These are phyloP conservation scores for Encarsia formosa DNA, from an alignment of 2,888 invertebrate species.

Conservation along the genomic window DNA sequence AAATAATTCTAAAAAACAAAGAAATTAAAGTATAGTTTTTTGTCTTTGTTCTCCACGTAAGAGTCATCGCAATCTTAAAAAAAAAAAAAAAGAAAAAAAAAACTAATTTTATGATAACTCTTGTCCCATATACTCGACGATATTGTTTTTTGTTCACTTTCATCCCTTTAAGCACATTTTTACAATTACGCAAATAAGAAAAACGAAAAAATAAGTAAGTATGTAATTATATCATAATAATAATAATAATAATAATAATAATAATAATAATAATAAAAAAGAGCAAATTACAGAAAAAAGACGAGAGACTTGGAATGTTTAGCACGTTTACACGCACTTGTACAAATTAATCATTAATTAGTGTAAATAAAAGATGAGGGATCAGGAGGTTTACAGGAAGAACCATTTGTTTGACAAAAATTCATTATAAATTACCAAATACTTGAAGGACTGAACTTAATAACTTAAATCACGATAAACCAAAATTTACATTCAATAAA, in stretches of 20 bases:
- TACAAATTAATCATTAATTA: conserved; percentile 8
- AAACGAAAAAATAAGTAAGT: not conserved
- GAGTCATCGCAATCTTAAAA: too few relatives aligned
- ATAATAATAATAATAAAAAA: conserved; percentile 17
- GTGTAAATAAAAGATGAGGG: not conserved
- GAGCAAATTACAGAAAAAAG: conserved; percentile 9
- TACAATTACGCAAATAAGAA: not conserved
- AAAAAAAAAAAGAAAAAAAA: too few relatives aligned
- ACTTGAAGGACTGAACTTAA: too few relatives aligned
- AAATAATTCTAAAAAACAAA: too few relatives aligned
- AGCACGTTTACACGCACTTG: conserved; percentile 18
- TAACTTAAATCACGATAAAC: too few relatives aligned
- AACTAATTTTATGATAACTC: too few relatives aligned
- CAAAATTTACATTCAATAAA: too few relatives aligned
- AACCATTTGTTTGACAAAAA: too few relatives aligned
- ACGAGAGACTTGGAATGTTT: conserved; percentile 26
- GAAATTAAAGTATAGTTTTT: not conserved
- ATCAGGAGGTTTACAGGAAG: too few relatives aligned
- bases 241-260: conserved; percentile 13
- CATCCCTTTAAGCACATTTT: not conserved
- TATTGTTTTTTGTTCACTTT: not conserved
- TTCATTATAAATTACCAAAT: too few relatives aligned
- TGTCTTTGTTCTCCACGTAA: not conserved
- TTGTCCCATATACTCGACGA: too few relatives aligned
- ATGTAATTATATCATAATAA: not conserved